Evolutionary conservation across 2,888 invertebrate genomes (phyloP).

Genomic region (Dexiosoma caninum): DNA sequence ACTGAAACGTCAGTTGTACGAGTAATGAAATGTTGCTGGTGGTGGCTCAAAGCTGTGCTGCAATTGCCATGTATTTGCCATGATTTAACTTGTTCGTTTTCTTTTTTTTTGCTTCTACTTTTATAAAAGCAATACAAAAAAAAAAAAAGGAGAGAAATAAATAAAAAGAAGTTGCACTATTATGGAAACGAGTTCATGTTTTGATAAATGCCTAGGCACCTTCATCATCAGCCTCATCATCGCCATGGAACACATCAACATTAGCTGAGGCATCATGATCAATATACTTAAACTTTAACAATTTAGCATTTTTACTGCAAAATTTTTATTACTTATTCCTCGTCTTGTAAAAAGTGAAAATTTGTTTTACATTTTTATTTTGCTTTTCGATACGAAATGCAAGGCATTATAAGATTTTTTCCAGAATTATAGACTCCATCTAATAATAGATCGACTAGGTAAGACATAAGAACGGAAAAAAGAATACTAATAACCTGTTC

Average conservation of each 20-base stretch:
- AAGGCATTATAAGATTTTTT: constrained; percentile 45
- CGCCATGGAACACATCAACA: constrained; percentile 16
- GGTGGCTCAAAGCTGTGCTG: constrained; percentile 1
- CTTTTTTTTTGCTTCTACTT: background rate
- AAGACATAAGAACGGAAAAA: background rate
- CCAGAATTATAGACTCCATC: constrained; percentile 57
- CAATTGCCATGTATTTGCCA: constrained; percentile 43
- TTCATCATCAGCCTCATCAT: constrained; percentile 50
- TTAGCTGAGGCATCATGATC: constrained; percentile 12
- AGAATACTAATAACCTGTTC: constrained; percentile 37
- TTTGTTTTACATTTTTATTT: constrained; percentile 49
- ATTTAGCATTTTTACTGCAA: constrained; percentile 33
- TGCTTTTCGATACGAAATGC: background rate
- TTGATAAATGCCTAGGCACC: constrained; percentile 61
- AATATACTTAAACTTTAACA: constrained; percentile 36
- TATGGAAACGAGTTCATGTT: constrained; percentile 64
- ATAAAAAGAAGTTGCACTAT: constrained; percentile 49
- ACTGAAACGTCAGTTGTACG: constrained; percentile 5
- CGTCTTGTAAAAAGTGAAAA: constrained; percentile 59
- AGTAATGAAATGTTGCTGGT: constrained; percentile 29
- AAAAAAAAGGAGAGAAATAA: background rate
- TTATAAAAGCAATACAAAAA: background rate
- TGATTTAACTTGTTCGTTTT: constrained; percentile 57
- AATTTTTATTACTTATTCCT: background rate
- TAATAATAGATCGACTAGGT: constrained; percentile 51